Evolutionary conservation across 2,888 invertebrate species (phyloP), one percentile per base, ranked within the genome.

Genomic region (Coenonympha glycerion): DNA sequence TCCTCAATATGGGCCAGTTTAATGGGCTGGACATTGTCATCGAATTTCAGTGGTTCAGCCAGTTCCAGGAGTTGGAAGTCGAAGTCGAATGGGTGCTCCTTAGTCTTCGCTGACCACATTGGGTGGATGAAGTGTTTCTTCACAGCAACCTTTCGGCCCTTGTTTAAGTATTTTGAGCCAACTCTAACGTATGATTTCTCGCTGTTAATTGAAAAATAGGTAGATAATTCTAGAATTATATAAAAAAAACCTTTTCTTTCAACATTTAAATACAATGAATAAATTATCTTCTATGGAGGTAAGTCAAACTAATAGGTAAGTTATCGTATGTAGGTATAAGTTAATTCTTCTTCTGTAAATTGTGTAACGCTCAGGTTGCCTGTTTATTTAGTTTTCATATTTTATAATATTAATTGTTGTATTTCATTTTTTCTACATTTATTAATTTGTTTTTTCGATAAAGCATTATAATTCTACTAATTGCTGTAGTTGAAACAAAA

Each of bases 41-140:
- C 69, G 15, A 72, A 80, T 4, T 70, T 74, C 47, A 88, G 53
- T 0, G 65, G 34, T 41, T 81, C 74, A 0, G 26, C 44, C 1
- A 84, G 55, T 26, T 84, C 79, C 24, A 86, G 24, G 0, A 87
- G 63, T 68, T 86, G 85, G 53, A 76, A 87, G 53, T 87, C 86
- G 28, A 60, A 87, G 55, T 87, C 86, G 33, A 85, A 86, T 0
- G 82, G 79, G 44, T 87, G 86, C 0, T 78, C 80, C 31, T 86
- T 86, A 2, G 52, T 61, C 28, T 62, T 66, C 0, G 68, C 64
- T 0, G 55, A 9, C 86, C 86, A 87, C 52, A 66, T 56, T 0
- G 82, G 82, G 46, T 87, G 85, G 8, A 84, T 60, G 45, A 67
- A 59, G 34, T 62, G 64, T 0, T 49, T 52, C 44, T 70, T 74